phyloP scores from a whole-genome alignment of 2,888 invertebrate species.

The Rhynchonema sp. region DNA sequence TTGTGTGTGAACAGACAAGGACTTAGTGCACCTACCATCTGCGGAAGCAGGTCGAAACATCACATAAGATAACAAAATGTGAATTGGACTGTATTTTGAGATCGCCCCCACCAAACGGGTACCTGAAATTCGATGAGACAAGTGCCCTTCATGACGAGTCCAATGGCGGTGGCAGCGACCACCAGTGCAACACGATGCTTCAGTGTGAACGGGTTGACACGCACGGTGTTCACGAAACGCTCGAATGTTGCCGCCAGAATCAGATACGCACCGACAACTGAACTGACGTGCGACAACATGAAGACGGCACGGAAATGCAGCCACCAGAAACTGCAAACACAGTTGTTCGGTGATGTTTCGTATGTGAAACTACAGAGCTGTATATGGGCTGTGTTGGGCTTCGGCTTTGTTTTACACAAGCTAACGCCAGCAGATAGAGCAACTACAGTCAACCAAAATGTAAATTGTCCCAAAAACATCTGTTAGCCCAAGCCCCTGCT shows the following conservation, averaged over 20 bases:
- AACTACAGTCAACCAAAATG: no score
- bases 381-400: no score
- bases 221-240: background rate
- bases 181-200: background rate
- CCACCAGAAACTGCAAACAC: background rate
- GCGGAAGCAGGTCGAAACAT: no score
- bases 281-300: background rate
- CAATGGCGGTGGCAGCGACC: background rate
- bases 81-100: background rate
- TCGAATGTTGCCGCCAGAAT: background rate
- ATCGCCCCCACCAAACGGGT: background rate
- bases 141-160: background rate
- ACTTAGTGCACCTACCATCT: no score
- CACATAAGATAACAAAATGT: no score
- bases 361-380: no score
- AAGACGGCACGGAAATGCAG: background rate
- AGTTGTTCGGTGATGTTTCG: no score
- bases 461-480: no score
- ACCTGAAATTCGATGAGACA: background rate
- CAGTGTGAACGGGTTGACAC: background rate
- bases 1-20: no score
- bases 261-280: background rate
- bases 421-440: no score
- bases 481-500: no score
- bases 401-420: no score